phyloP scores from a whole-genome alignment of 2,113 vertebrate genomes.

The Leptocoma aspasia region DNA sequence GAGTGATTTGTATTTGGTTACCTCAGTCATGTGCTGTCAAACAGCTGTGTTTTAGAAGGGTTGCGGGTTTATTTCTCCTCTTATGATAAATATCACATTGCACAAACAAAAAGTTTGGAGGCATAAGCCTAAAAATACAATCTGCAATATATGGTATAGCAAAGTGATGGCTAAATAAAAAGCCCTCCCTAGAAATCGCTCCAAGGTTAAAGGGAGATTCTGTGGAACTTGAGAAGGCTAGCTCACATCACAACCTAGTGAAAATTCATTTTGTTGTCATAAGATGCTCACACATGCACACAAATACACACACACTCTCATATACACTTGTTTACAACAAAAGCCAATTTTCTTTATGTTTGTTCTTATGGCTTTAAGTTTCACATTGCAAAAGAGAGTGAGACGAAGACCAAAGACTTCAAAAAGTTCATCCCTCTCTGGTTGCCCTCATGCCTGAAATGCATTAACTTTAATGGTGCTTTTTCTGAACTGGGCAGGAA shows the following conservation, averaged over 20 bases:
- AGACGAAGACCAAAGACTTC: constrained; percentile 68
- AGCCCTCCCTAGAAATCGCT: not conserved
- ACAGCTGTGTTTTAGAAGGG: not conserved
- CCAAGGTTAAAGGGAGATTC: not conserved
- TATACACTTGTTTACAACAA: not conserved
- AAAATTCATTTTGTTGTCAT: not conserved
- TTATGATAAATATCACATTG: not conserved
- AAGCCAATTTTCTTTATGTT: not conserved
- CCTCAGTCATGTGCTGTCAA: not conserved
- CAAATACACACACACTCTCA: not conserved
- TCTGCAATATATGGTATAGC: not conserved
- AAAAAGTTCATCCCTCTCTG: not conserved
- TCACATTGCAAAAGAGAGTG: not conserved
- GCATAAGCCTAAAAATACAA: not conserved
- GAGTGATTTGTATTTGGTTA: not conserved
- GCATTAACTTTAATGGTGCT: constrained; percentile 19
- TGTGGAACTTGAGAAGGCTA: not conserved
- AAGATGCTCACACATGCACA: not conserved
- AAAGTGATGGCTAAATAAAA: not conserved
- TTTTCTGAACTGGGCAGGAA: not conserved
- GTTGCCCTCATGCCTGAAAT: not conserved
- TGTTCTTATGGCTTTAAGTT: constrained; percentile 38
- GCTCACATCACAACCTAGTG: not conserved
- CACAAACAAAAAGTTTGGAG: not conserved
- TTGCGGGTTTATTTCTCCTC: not conserved